Conservation (phyloP, 2,113 vertebrate genomes). For the Notarius quadriscutis region DNA sequence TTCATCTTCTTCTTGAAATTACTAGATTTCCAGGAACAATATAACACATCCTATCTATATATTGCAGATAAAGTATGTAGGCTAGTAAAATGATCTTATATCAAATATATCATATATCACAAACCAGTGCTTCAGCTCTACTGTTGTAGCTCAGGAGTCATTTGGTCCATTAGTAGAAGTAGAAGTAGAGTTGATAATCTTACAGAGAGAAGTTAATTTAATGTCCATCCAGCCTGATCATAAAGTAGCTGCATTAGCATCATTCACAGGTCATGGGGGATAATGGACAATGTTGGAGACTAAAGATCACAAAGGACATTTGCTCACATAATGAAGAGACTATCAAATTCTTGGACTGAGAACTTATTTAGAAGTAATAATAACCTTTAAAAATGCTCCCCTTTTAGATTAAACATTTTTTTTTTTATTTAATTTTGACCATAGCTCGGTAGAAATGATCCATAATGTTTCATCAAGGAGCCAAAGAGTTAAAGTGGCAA, state of each 20-base stretch:
- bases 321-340: conserved; percentile 14
- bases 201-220: conserved; percentile 32
- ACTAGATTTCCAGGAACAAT: not conserved
- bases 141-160: not conserved
- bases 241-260: conserved; percentile 41
- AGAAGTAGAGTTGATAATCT: conserved; percentile 19
- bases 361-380: conserved; percentile 8
- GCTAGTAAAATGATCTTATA: not conserved
- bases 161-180: not conserved
- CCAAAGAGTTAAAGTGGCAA: not conserved
- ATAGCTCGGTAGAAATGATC: not conserved
- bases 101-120: not conserved
- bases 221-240: conserved; percentile 34
- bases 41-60: not conserved
- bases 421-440: not conserved
- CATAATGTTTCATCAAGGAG: not conserved
- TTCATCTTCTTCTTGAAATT: not conserved
- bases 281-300: conserved; percentile 30
- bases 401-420: not conserved
- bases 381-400: not conserved
- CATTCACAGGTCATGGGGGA: conserved; percentile 26
- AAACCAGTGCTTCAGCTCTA: not conserved
- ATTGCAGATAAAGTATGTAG: not conserved
- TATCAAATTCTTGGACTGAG: not conserved
- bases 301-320: conserved; percentile 18